These are phyloP conservation scores for Lissocephala sabroskyi DNA, from an alignment of 2,888 invertebrate species.

Conservation along the genomic window DNA sequence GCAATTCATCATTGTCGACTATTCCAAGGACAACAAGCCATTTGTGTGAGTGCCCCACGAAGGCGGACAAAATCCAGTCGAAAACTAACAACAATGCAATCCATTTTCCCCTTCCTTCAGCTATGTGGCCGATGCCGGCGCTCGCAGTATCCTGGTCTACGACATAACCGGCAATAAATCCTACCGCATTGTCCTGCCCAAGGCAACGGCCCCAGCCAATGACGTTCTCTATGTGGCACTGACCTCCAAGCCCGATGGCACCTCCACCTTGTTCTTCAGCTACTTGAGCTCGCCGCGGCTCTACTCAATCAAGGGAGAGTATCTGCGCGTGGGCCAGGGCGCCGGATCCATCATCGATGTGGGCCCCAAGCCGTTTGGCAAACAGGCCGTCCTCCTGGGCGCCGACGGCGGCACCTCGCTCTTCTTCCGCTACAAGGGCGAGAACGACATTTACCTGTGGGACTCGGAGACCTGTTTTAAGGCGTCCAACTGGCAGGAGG, in stretches of 20 bases:
- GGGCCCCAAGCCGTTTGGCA: slow-evolving; percentile 74
- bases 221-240: slow-evolving; percentile 77
- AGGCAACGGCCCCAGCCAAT: slow-evolving; percentile 72
- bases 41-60: slow-evolving; percentile 68
- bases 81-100: not conserved
- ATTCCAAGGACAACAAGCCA: slow-evolving; percentile 73
- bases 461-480: slow-evolving; percentile 76
- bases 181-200: slow-evolving; percentile 76
- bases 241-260: slow-evolving; percentile 74
- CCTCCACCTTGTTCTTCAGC: slow-evolving; percentile 75
- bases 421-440: slow-evolving; percentile 78
- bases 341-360: slow-evolving; percentile 76
- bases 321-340: slow-evolving; percentile 74
- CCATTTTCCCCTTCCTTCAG: slow-evolving; percentile 27
- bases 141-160: slow-evolving; percentile 73
- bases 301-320: slow-evolving; percentile 75
- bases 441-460: slow-evolving; percentile 78
- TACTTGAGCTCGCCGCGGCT: slow-evolving; percentile 75
- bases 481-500: slow-evolving; percentile 75
- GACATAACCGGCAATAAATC: slow-evolving; percentile 74
- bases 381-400: slow-evolving; percentile 76
- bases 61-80: not conserved
- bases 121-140: slow-evolving; percentile 70
- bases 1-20: slow-evolving; percentile 77
- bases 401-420: slow-evolving; percentile 76